Evolutionary conservation across 2,797 vertebrate genomes (phyloP), one percentile per base, ranked within the genome.

Genomic region (Enteromius anoplus): DNA sequence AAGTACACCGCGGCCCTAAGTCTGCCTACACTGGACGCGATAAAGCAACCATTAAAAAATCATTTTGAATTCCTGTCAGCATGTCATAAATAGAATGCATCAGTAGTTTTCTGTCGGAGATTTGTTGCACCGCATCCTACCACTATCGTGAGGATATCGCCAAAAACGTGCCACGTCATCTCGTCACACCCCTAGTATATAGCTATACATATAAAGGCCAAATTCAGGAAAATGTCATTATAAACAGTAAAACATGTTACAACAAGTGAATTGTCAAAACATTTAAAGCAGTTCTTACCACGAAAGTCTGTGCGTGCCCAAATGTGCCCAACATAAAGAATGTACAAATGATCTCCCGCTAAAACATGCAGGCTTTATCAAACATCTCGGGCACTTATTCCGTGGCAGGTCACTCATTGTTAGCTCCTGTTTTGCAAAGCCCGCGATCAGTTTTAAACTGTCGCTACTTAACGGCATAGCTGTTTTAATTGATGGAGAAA

Each of bases 381-480:
- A 69, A 70, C 51, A 37, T 37, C 29, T 60, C 73, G 4, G 2
- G 3, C 32, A 40, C n/a, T 45, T 45, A 40, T 42, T 70, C 77
- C 62, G 34, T 68, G 62, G 37, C 81, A 82, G 49, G 17, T 58
- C 21, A n/a, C 45, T 82, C 73, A 45, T 76, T 82, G 72, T 82
- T 82, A 55, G 62, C 62, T 58, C 32, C 89, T 91, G 91, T 68
- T 76, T 75, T 75, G 10, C 62, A 40, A 92, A 83, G 64, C 92
- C 71, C 40, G 71, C 76, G 70, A 42, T 69, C 81, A 73, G 11
- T 81, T 72, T 78, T 81, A 81, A 87, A 78, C 40, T 71, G 65
- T 23, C 29, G 23, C 37, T 88, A 79, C 55, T 73, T 37, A 55
- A 70, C 26, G 49, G 80, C 78, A 55, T 40, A 58, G 53, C 64